Conservation (phyloP, 2,888 invertebrate genomes). For the Atrina japonica region DNA sequence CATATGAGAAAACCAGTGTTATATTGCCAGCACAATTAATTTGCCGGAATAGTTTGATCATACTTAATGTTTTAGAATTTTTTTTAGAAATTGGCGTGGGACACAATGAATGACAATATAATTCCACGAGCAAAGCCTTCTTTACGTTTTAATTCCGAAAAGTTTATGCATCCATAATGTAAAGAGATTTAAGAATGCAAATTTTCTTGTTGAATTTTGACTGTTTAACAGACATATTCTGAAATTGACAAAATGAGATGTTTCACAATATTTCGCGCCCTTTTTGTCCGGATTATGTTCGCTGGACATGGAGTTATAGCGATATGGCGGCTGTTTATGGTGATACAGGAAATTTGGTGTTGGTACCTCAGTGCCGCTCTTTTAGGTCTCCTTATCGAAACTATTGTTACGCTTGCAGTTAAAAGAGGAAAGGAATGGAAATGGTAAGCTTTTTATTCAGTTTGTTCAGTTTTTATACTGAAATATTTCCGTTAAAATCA, state of each 20-base stretch:
- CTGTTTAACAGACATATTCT: not conserved
- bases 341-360: slow-evolving; percentile 85
- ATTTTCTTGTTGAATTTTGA: too few species aligned
- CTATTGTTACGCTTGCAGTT: slow-evolving; percentile 93
- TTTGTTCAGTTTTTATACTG: not conserved
- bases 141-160: too few species aligned
- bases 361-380: slow-evolving; percentile 94
- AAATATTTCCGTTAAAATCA: not conserved
- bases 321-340: slow-evolving; percentile 93
- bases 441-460: slow-evolving; percentile 87
- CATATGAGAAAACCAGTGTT: too few species aligned
- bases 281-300: slow-evolving; percentile 76
- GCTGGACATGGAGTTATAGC: slow-evolving; percentile 92
- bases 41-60: too few species aligned
- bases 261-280: slow-evolving; percentile 71
- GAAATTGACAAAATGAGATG: slow-evolving; percentile 48
- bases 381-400: slow-evolving; percentile 91
- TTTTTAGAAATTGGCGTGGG: too few species aligned
- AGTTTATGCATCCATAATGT: not conserved
- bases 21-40: too few species aligned
- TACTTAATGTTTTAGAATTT: too few species aligned
- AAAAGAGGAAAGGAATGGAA: slow-evolving; percentile 97
- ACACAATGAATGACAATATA: too few species aligned
- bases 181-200: slow-evolving; percentile 1
- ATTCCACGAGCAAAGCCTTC: too few species aligned